Evolutionary conservation across 92 coral and sea anemone genomes (phyloP).

Genomic region (Paramuricea clavata): DNA sequence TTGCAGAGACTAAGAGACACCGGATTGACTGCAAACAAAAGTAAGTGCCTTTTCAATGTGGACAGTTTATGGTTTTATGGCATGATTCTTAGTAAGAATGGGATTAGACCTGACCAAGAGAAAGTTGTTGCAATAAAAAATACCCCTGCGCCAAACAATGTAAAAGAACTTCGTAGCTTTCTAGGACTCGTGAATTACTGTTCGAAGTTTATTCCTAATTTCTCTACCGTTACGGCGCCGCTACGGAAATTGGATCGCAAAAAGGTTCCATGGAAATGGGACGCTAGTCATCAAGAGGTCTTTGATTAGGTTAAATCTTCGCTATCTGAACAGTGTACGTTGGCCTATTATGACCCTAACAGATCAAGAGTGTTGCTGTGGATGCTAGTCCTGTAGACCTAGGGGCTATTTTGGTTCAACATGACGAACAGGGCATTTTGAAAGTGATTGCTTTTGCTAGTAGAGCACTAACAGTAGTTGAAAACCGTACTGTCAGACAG

Average conservation of each 20-base stretch:
- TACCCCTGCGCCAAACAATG: background rate
- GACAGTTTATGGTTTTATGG: conserved; percentile 52
- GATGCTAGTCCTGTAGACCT: conserved; percentile 50
- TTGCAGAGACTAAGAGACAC: background rate
- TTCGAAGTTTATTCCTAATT: conserved; percentile 1
- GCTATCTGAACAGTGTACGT: conserved; percentile 48
- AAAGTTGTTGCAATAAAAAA: conserved; percentile 10
- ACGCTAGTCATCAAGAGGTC: conserved; percentile 15
- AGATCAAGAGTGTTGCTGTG: conserved; percentile 43
- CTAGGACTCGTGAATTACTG: conserved; percentile 20
- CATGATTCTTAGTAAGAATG: conserved; percentile 6
- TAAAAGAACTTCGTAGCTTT: conserved; percentile 26
- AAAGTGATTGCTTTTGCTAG: conserved; percentile 62
- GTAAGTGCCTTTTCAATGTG: conserved; percentile 18
- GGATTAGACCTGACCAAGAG: conserved; percentile 17
- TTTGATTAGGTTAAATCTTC: conserved; percentile 7
- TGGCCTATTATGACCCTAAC: conserved; percentile 66
- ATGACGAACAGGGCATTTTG: conserved; percentile 42
- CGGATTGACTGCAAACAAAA: conserved; percentile 21
- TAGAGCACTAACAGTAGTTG: conserved; percentile 40
- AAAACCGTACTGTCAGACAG: conserved; percentile 41
- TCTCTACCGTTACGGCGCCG: conserved; percentile 24
- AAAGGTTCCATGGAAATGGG: conserved; percentile 29
- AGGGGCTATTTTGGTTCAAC: conserved; percentile 55
- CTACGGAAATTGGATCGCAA: conserved; percentile 5